Conservation (phyloP, 2,113 vertebrate species). For the Synodontis membranacea region DNA sequence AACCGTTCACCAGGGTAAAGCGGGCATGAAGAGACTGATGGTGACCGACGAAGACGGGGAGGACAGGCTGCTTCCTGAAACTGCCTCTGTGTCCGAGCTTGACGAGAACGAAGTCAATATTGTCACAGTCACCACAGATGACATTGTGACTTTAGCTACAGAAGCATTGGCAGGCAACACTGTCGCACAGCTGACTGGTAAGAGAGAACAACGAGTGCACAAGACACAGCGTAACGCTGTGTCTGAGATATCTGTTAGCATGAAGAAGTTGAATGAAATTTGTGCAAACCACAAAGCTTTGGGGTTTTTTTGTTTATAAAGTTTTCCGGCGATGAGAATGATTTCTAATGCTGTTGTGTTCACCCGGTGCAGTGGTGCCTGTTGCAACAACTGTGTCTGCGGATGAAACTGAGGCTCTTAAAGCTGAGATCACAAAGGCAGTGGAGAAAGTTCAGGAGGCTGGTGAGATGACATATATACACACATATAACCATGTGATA, state of each 20-base stretch:
- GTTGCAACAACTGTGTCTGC: constrained; percentile 83
- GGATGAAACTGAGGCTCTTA: constrained; percentile 91
- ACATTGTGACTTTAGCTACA: constrained; percentile 89
- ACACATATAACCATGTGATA: not conserved
- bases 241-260: not conserved
- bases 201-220: constrained; percentile 7
- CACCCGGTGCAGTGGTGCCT: constrained; percentile 79
- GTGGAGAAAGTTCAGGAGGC: constrained; percentile 96
- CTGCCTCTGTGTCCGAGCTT: constrained; percentile 58
- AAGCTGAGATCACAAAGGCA: constrained; percentile 95
- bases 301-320: no score
- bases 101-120: constrained; percentile 86
- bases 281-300: not conserved
- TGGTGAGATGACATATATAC: constrained; percentile 70
- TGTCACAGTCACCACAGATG: constrained; percentile 86
- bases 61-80: constrained; percentile 50
- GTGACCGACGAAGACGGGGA: constrained; percentile 58
- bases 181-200: constrained; percentile 92
- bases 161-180: constrained; percentile 86
- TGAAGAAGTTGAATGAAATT: not conserved
- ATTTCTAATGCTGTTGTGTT: constrained; percentile 16
- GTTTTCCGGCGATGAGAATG: not conserved
- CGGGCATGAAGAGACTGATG: constrained; percentile 89
- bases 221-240: not conserved
- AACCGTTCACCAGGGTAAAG: constrained; percentile 95